Evolutionary conservation across 2,888 invertebrate species (phyloP), one percentile per base, ranked within the genome.

Genomic region (Melanchra persicariae): DNA sequence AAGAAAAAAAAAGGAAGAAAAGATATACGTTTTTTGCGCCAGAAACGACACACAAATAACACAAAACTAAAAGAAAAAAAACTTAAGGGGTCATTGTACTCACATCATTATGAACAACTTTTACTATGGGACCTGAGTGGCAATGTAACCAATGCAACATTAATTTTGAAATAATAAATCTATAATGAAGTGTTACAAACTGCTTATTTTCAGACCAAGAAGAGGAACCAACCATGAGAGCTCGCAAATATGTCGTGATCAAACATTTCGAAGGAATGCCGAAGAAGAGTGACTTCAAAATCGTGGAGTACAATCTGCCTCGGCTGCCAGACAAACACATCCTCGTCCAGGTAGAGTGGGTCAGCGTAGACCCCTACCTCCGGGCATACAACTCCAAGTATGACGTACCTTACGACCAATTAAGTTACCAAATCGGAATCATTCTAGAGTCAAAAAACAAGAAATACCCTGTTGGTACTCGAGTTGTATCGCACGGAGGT

Each of bases 211-310:
- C 68, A 68, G 68, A 9, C 0, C 12, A 19, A 37, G 19, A 8
- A 7, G 8, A 24, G 19, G 10, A 9, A 9, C 19, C 22, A 15
- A 19, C 15, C 12, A 68, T 68, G 8, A 64, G 0, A 34, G 68
- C 68, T 34, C 43, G 34, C 12, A 68, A 68, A 52, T 68, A 45
- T 30, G 3, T 54, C 6, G 43, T 22, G 7, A 34, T 2, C 15
- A 65, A 60, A 60, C 62, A 19, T 22, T 67, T 67, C 12, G 8
- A 9, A 15, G 22, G 40, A 51, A 10, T 30, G 0, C 62, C 66
- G 9, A 19, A 40, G 26, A 22, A 0, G 19, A 22, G 0, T 6
- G 97, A 97, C 89, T 94, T 97, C n/a, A 91, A 96, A 79, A 80
- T 97, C 9, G 94, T 96, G 0, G 17, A 54, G 5, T 68, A 52